Evolutionary conservation across 2,113 vertebrate species (phyloP).

Genomic region (Bombycilla garrulus): DNA sequence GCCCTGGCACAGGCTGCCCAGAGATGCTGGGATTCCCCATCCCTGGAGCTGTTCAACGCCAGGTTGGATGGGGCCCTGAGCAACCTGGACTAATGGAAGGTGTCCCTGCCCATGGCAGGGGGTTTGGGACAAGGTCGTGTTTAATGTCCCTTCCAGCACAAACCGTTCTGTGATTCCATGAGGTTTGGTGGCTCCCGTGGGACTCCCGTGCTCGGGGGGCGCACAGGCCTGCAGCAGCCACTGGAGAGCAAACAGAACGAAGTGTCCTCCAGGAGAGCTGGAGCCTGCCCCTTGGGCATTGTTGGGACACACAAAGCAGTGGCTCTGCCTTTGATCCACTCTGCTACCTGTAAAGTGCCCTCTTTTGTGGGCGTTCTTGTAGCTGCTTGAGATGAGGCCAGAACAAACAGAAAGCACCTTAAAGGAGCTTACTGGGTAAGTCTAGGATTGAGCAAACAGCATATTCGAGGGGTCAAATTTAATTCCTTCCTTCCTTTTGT

Average conservation of each 20-base stretch:
- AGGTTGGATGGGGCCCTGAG: neutral
- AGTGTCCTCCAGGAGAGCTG: conserved; percentile 40
- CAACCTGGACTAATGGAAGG: neutral
- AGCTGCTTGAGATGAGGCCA: conserved; percentile 71
- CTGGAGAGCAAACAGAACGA: conserved; percentile 30
- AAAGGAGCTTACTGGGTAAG: conserved; percentile 71
- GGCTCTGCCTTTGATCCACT: conserved; percentile 60
- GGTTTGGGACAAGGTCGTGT: neutral
- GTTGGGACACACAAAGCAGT: conserved; percentile 16
- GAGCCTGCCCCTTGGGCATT: neutral
- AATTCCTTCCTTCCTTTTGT: conserved; percentile 89
- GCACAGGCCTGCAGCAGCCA: neutral
- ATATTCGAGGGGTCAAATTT: conserved; percentile 87
- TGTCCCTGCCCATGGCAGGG: neutral
- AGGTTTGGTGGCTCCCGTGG: neutral
- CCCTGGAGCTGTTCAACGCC: neutral
- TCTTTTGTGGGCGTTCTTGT: conserved; percentile 71
- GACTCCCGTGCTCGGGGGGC: rapidly evolving
- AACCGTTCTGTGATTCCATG: neutral
- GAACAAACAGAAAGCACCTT: conserved; percentile 80
- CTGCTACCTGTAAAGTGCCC: conserved; percentile 61
- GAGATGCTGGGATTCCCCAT: neutral
- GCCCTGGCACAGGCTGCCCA: rapidly evolving
- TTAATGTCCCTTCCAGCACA: no score
- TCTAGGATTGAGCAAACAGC: conserved; percentile 82